Base-by-base conservation (phyloP, 1,140 invertebrate species). In the Nasonia vitripennis region DNA sequence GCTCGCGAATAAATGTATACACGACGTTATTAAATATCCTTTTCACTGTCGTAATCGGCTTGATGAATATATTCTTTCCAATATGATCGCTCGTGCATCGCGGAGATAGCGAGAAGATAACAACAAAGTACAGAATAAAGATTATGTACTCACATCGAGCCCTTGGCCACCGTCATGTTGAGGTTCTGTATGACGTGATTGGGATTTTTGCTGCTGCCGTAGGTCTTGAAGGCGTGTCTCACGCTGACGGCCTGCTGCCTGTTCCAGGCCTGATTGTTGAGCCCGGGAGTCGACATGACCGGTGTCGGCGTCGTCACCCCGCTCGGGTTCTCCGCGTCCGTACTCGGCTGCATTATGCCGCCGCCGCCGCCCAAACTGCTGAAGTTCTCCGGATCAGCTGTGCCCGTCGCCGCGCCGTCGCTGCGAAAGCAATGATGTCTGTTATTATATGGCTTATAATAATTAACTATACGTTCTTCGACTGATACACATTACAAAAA, bases 161-260 rank as follows among this genome's bases (percentile, higher is more conserved):
- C 97, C 93, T 98, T 98, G 74, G 96, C 96, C 70, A 98, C 97
- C 67, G 97, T 98, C 96, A 98, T 97, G 92, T 96, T 97, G 31
- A 98, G 95, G 88, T 97, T 97, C 88, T 96, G 96, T 74, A 99
- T 94, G 41, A 98, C 97, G 73, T 96, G 95, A 89, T 97, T 96
- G 23, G 96, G 96, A 84, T 96, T 96, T 89, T 96, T 97, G 90
- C 96, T 97, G 89, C 96, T 96, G 71, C 97, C 97, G 91, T 98
- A 98, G 87, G 95, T 95, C 91, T 98, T 98, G 94, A 96, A 97
- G 7, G 97, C 97, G 89, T 97, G 95, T 86, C 96, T 93, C 17
- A 98, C 97, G 89, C 96, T 96, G 31, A 98, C 96, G 11, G 97
- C 97, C 83, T 97, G 96, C 90, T 97, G 96, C 88, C 95, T 93